Percentiles rank a stretch among this genome's conserved stretches.
phyloP scores from a whole-genome alignment of 2,888 invertebrate species.

The Tryphoninae sp. region DNA sequence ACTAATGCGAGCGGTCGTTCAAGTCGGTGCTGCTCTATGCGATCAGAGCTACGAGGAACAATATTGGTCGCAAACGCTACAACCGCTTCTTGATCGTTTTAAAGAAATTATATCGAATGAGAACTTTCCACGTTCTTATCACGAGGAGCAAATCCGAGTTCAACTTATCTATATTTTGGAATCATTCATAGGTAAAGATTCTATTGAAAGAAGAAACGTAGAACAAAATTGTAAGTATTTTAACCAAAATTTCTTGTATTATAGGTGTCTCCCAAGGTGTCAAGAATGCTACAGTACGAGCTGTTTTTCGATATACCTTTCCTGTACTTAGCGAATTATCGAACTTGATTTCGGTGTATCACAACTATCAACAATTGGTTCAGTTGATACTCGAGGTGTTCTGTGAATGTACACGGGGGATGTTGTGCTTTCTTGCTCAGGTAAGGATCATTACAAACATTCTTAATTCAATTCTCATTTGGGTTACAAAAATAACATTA shows the following conservation, averaged over 20 bases:
- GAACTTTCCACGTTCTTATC: conserved; percentile 83
- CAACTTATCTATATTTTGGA: conserved; percentile 90
- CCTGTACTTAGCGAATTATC: conserved; percentile 87
- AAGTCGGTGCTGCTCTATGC: conserved; percentile 84
- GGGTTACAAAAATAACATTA: not conserved
- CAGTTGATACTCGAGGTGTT: conserved; percentile 89
- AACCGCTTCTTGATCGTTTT: conserved; percentile 84
- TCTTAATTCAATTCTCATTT: not conserved
- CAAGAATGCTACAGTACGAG: conserved; percentile 81
- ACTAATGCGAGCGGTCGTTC: conserved; percentile 88
- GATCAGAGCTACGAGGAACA: conserved; percentile 70
- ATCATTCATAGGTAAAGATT: conserved; percentile 84
- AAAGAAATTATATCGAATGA: conserved; percentile 82
- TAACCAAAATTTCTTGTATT: conserved; percentile 61
- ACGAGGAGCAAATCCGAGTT: conserved; percentile 85
- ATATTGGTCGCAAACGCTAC: conserved; percentile 73
- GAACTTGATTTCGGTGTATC: conserved; percentile 88
- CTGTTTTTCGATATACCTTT: conserved; percentile 84
- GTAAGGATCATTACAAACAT: conserved; percentile 67
- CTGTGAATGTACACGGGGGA: conserved; percentile 87
- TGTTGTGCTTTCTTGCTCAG: conserved; percentile 85
- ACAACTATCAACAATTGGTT: conserved; percentile 91
- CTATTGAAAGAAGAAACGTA: not conserved
- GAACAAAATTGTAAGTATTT: not conserved
- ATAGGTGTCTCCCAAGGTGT: conserved; percentile 86